Evolutionary conservation across 1,140 invertebrate genomes (phyloP), one percentile per base, ranked within the genome.

Genomic region (Rhizoglyphus robini): DNA sequence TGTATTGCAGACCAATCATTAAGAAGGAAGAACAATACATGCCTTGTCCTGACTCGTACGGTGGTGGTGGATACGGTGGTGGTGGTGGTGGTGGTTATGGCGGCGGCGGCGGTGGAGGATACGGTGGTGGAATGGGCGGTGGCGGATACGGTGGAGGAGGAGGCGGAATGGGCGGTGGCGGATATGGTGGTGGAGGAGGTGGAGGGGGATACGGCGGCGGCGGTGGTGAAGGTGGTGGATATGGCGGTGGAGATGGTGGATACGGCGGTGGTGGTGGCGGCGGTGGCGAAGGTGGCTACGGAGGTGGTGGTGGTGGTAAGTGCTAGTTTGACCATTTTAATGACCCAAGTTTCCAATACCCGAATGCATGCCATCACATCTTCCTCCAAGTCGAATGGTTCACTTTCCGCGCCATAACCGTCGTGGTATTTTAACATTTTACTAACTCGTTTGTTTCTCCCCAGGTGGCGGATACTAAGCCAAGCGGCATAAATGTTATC

Each of bases 1-100:
- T n/a, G n/a, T 46, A 46, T 46, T 46, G 23, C 20, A 54, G 51
- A 11, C 58, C 58, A 29, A 32, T 60, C 3, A 34, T 60, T 32
- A 60, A 60, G 36, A 60, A 60, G 38, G 58, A 60, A 46, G 15
- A 15, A 41, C 2, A 4, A 51, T 51, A 51, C 29, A 59, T 59
- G 34, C 58, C 58, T 29, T 60, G 58, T 60, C 58, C 58, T 20
- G 58, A 60, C 2, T 60, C 8, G 31, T 18, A 15, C 15, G 58
- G 51, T 23, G 51, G 51, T 54, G 36, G 36, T 8, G 36, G 36
- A 41, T 41, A 41, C 18, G 36, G 31, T 23, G 51, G 23, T 20
- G 51, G 23, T 23, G 32, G 58, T 34, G 58, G 58, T 60, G 57
- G 57, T 29, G 57, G 57, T 27, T 4, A 27, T 29, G 57, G 57